Evolutionary conservation across 2,888 invertebrate genomes (phyloP), one percentile per base, ranked within the genome.

Genomic region (Pammene fasciana): DNA sequence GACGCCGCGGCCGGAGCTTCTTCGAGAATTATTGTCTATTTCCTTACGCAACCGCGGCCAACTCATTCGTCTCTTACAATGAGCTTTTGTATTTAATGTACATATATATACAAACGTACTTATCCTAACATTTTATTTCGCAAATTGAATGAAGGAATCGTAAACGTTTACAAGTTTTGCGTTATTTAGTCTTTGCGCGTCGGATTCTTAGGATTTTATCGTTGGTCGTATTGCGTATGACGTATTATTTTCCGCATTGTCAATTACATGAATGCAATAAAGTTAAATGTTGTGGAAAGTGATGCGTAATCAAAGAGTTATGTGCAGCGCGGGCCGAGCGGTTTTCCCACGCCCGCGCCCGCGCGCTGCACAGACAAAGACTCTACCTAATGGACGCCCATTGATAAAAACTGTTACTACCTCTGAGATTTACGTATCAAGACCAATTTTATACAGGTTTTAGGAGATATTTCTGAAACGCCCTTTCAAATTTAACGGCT

Each of bases 331-430:
- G 52, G 48, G 54, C 66, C 55, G 65, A 50, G 56, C 66, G 66
- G 68, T 46, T 60, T 76, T 77, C 77, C 74, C 77, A 77, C 77
- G 77, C 74, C 77, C 73, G 67, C 77, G 77, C 74, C 77, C 73
- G 67, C 75, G 75, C 75, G 52, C 65, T 45, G 57, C 16, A 57
- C 68, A 65, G 68, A 74, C 75, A 74, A 75, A 75, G 72, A 72
- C 73, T 61, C 64, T 52, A 70, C 72, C 71, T 76, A 77, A 77
- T 77, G 76, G 77, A 74, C 72, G 68, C 14, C 73, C 76, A 73
- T 74, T 72, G 84, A 85, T 85, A 86, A 85, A 84, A 85, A 86
- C 82, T 80, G 82, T 86, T 85, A 85, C 86, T 85, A 84, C 86
- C 80, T 79, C 60, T 14, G 45, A 65, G 48, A 48, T 66, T 61